Evolutionary conservation across 2,888 invertebrate species (phyloP).

Genomic region (Heliconius aoede): DNA sequence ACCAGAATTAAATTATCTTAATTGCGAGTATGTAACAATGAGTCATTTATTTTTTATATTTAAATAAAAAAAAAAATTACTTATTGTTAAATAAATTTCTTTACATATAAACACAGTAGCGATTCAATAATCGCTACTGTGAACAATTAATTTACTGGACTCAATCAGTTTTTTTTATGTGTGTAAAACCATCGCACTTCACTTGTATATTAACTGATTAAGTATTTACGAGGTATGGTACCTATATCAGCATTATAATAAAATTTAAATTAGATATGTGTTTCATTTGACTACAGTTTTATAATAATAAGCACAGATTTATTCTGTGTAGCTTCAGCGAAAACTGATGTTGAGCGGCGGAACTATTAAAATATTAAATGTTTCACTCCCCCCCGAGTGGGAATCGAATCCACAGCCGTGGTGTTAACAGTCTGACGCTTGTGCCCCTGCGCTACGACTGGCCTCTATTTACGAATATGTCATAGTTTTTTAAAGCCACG

Average conservation of each 20-base stretch:
- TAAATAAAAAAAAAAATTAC: background rate
- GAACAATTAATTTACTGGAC: no score
- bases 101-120: no score
- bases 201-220: no score
- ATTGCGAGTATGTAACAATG: no score
- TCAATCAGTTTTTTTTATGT: no score
- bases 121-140: no score
- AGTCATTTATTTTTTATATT: constrained; percentile 13
- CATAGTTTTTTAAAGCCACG: no score
- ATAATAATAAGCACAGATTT: background rate
- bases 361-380: background rate
- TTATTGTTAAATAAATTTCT: background rate
- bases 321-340: background rate
- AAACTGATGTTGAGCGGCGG: no score
- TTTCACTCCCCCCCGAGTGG: background rate
- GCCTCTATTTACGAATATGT: background rate
- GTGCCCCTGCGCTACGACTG: background rate
- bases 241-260: constrained; percentile 15
- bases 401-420: background rate
- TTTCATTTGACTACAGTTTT: background rate
- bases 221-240: no score
- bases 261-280: background rate
- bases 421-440: background rate
- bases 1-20: no score
- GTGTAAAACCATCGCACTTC: no score